Evolutionary conservation across 1,140 invertebrate species (phyloP).

Genomic region (Aphaenogaster ashmeadi): DNA sequence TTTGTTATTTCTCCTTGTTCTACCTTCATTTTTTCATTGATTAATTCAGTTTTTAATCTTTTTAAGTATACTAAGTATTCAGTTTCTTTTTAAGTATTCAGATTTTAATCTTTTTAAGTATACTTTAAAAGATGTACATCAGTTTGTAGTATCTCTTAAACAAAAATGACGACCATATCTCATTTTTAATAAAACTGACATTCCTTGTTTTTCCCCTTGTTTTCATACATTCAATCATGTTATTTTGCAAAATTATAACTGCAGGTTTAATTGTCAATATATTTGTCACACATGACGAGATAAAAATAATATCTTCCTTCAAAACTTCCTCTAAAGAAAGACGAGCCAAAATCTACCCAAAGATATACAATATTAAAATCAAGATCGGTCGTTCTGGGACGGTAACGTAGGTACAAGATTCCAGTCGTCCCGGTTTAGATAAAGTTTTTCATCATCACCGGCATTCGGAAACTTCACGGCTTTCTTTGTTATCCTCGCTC

Average conservation of each 20-base stretch:
- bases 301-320: neutral
- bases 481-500: slow-evolving; percentile 15
- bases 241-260: neutral
- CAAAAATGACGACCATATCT: no score
- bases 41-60: no score
- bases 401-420: neutral
- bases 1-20: no score
- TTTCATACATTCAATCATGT: neutral
- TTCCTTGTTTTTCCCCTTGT: no score
- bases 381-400: neutral
- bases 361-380: neutral
- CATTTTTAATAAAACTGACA: no score
- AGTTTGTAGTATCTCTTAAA: no score
- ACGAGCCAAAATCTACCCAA: neutral
- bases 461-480: neutral
- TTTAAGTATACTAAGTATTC: no score
- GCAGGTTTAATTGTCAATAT: neutral
- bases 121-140: no score
- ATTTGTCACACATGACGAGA: neutral
- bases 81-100: no score
- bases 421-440: neutral
- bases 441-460: neutral
- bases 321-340: neutral
- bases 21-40: no score
- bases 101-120: no score